Percentiles rank a stretch among this genome's conserved stretches.
Evolutionary conservation across 2,888 invertebrate species (phyloP).

Genomic region (Torymus texanus): DNA sequence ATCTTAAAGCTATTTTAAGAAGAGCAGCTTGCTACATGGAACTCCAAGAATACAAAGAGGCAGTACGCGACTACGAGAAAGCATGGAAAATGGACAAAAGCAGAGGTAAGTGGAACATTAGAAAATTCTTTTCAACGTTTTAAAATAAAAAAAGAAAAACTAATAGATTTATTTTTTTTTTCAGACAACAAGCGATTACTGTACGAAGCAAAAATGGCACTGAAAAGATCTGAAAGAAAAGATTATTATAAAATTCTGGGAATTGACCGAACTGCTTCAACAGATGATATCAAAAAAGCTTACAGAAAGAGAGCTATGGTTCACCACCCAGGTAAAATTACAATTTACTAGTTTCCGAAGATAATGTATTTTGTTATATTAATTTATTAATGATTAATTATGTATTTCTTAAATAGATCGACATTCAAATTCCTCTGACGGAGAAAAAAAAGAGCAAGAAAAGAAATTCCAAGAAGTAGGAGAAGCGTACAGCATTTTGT

Average conservation of each 20-base stretch:
- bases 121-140: too few relatives aligned
- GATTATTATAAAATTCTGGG: conserved; percentile 98
- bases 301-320: conserved; percentile 93
- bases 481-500: conserved; percentile 95
- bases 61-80: conserved; percentile 92
- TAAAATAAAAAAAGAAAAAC: too few relatives aligned
- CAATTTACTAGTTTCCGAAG: too few relatives aligned
- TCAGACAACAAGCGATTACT: conserved; percentile 86
- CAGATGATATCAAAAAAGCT: conserved; percentile 96
- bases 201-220: conserved; percentile 90
- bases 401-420: conserved; percentile 79
- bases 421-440: conserved; percentile 90
- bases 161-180: background rate
- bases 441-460: conserved; percentile 92
- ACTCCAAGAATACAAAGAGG: conserved; percentile 89
- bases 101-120: conserved; percentile 71
- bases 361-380: too few relatives aligned
- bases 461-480: conserved; percentile 96
- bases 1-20: conserved; percentile 91
- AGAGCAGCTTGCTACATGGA: conserved; percentile 92
- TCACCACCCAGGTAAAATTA: conserved; percentile 86
- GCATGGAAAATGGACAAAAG: conserved; percentile 89
- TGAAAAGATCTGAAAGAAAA: conserved; percentile 94
- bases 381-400: background rate
- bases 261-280: conserved; percentile 86